Base-by-base conservation (phyloP, 2,888 invertebrate species). In the Tipula confusa region DNA sequence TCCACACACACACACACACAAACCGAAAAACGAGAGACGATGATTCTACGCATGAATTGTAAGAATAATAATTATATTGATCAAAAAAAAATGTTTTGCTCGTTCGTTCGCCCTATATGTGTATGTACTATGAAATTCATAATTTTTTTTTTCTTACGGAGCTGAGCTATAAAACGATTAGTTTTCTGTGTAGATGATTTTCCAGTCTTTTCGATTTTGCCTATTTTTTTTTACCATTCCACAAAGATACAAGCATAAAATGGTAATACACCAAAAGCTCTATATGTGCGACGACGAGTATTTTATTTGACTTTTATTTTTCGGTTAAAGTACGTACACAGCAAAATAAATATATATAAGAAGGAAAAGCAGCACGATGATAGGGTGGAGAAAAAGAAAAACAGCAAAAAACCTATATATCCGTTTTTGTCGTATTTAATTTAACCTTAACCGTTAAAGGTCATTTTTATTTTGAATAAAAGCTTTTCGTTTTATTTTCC, bases 381-480 rank as follows among this genome's bases (percentile, higher is more conserved):
- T 9, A 64, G n/a, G n/a, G n/a, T n/a, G n/a, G n/a, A n/a, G n/a
- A n/a, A n/a, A n/a, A n/a, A n/a, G 24, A 64, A 64, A 64, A 64
- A 64, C 64, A 24, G 64, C n/a, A n/a, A n/a, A n/a, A 64, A 64
- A 64, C 64, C 64, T 64, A 64, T n/a, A n/a, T 24, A 64, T 64
- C 64, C 64, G 64, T 64, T 64, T 64, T 18, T 64, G 64, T 64
- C 64, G 24, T 64, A 64, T 24, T 64, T 64, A 64, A 64, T 64
- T 64, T 64, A 64, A 64, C 64, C 64, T 64, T 64, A 64, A 64
- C 64, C 64, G 64, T 64, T 64, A 64, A 64, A 64, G 64, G 64
- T 64, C 64, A 64, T 64, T 64, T 64, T 64, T 64, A 64, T 64
- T 64, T 64, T 64, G 64, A 64, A 64, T 64, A 24, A 64, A 64